phyloP scores from a whole-genome alignment of 2,113 vertebrate genomes.

The Plotosus lineatus region DNA sequence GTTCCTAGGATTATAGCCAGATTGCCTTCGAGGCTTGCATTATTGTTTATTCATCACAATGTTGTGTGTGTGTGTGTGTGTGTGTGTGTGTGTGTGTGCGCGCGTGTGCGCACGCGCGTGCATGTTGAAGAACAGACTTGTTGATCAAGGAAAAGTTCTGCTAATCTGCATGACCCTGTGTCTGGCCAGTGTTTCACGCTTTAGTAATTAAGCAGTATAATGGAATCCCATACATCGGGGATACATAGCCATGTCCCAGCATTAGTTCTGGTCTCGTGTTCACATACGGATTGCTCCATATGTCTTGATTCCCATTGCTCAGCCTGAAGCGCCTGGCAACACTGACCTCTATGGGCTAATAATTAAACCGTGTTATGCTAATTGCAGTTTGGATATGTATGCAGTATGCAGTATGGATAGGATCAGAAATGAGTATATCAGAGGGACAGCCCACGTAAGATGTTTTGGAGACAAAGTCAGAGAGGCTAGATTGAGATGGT shows the following conservation, averaged over 20 bases:
- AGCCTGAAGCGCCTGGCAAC: slow-evolving; percentile 40
- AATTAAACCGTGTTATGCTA: slow-evolving; percentile 53
- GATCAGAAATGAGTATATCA: too few relatives aligned
- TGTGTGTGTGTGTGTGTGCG: slow-evolving; percentile 13
- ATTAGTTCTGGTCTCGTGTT: neutral
- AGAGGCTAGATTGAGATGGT: too few relatives aligned
- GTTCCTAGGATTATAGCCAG: slow-evolving; percentile 34
- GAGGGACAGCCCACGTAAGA: too few relatives aligned
- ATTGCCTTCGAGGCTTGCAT: slow-evolving; percentile 10
- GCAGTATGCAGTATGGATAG: too few relatives aligned
- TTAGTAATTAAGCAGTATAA: neutral
- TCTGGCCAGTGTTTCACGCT: neutral
- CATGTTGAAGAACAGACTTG: slow-evolving; percentile 13
- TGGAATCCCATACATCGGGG: neutral
- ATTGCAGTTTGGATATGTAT: too few relatives aligned
- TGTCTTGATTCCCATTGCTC: slow-evolving; percentile 42
- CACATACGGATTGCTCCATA: slow-evolving; percentile 11
- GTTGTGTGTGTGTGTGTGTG: slow-evolving; percentile 33
- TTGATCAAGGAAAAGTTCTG: neutral
- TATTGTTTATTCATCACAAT: slow-evolving; percentile 35
- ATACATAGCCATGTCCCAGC: too few relatives aligned
- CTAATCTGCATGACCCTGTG: neutral
- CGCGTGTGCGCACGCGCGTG: neutral
- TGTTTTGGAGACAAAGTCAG: too few relatives aligned
- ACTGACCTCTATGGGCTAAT: slow-evolving; percentile 53